Evolutionary conservation across 37 sponge, comb jelly and placozoan genomes (phyloP), one percentile per base, ranked within the genome.

Genomic region (Agelas oroides): DNA sequence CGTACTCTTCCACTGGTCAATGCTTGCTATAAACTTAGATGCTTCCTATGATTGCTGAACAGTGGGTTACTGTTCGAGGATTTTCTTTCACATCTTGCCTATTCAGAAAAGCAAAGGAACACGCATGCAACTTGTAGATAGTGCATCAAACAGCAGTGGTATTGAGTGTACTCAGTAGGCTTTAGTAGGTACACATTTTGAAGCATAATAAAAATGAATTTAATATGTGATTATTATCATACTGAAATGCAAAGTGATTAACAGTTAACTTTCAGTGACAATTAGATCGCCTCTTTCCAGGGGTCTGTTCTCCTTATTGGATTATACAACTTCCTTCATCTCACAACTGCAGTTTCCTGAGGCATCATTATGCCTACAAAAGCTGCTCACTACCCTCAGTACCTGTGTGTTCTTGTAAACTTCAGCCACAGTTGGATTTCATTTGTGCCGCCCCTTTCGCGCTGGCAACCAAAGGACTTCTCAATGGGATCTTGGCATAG

Each of bases 391-490:
- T 18, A 79, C 79, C 40, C 53, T 38, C 55, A 79, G 53, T 52
- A 66, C 67, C 52, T 79, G 79, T 28, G 79, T 46, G 37, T 66
- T 65, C n/a, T 64, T 64, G 41, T 40, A 24, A 31, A 64, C 63
- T 33, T 77, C 77, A 5, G 23, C 33, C n/a, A 38, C 77, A 31
- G 33, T 77, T 59, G 77, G 77, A 28, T 79, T 79, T 19, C n/a
- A n/a, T n/a, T 79, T 25, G 11, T 64, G n/a, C 54, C 66, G 3
- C 79, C 67, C 12, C 78, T 25, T 36, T 78, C 65, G 8, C 78
- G 36, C 15, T 79, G 53, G 24, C 79, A 64, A 24, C 79, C 67
- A 66, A 79, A 79, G 66, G 36, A 79, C 12, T 65, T 64, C 34
- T 79, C 77, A 34, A 77, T 0, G 18, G 73, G 73, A 73, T 41